Evolutionary conservation across 2,113 vertebrate species (phyloP), one percentile per base, ranked within the genome.

Genomic region (Anolis sagrei): DNA sequence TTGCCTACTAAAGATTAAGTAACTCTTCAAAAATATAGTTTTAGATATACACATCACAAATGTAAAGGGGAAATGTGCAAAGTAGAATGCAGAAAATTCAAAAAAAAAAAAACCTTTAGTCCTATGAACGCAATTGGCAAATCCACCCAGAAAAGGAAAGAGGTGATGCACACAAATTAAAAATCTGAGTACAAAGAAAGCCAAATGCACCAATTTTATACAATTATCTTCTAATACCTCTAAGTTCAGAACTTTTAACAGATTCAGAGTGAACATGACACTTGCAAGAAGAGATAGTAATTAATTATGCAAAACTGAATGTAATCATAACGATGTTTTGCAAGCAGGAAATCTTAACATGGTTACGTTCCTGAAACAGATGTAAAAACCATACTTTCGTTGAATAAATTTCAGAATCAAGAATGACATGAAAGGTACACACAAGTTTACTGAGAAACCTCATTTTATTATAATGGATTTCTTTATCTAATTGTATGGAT

Each of bases 1-100:
- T 7, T 77, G 75, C 82, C 68, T 84, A 84, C 86, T 91, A 92
- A 85, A 91, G 88, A 73, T 89, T 94, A 93, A 93, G 92, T 87
- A 94, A 90, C 92, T 94, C n/a, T 62, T 92, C 34, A 95, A 91
- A 95, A 86, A 88, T 77, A 23, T 79, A 84, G 87, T 92, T 90
- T 94, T 87, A 87, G 87, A 86, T 93, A 94, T 84, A 91, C 89
- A 93, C 88, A 0, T 54, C 75, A 27, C 84, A 87, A 88, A 75
- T 90, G 76, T 92, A 89, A 91, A 14, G 85, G 94, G 89, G 87
- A 92, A 93, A 95, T 82, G 89, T 80, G 77, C 76, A 13, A 93
- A 93, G 88, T 89, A 92, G 89, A 93, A 93, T 0, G 49, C 81
- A 88, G 86, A 81, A 74, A 23, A 62, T 86, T 89, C 89, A n/a